Evolutionary conservation across 2,797 vertebrate species (phyloP).

Genomic region (Choloepus didactylus): DNA sequence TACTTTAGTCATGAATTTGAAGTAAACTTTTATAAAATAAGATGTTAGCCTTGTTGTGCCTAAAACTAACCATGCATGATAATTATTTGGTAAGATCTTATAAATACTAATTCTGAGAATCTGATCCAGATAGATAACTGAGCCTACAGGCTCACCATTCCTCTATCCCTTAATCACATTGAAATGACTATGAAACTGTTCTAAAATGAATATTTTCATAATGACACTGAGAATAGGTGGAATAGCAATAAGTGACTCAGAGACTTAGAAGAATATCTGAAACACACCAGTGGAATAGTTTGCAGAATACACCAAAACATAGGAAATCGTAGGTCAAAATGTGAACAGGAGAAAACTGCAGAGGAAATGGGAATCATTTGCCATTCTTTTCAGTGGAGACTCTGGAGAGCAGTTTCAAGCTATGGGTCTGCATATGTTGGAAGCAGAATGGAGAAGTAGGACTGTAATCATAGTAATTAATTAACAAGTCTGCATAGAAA

Average conservation of each 20-base stretch:
- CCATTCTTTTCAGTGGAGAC: background rate
- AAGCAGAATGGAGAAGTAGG: background rate
- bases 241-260: background rate
- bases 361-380: background rate
- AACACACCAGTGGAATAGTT: background rate
- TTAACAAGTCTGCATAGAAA: background rate
- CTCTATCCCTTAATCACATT: background rate
- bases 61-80: background rate
- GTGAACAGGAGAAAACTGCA: background rate
- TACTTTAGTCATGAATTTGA: background rate
- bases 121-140: background rate
- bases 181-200: background rate
- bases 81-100: background rate
- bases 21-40: background rate
- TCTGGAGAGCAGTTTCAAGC: background rate
- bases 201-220: background rate
- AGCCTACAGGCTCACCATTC: background rate
- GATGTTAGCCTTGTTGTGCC: background rate
- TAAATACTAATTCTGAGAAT: slow-evolving; percentile 38
- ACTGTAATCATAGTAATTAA: background rate
- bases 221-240: background rate
- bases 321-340: background rate
- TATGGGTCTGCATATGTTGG: background rate
- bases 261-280: background rate
- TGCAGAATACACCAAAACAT: background rate